Conservation (phyloP, 1,140 invertebrate species). For the Argopecten irradians region DNA sequence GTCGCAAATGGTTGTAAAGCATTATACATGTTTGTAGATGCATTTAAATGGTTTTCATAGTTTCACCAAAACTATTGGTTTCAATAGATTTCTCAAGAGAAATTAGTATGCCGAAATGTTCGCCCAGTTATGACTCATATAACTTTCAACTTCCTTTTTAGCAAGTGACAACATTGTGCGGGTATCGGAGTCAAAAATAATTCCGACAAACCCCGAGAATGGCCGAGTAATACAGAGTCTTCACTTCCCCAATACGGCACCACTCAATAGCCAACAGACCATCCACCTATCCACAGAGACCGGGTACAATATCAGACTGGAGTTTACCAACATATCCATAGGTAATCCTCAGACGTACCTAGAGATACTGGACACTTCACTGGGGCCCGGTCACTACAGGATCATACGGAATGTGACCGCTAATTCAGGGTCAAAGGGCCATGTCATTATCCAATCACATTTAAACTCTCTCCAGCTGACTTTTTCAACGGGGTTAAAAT, state of each 20-base stretch:
- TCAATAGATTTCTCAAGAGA: too few relatives aligned
- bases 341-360: background rate
- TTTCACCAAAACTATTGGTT: too few relatives aligned
- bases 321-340: background rate
- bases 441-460: background rate
- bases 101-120: too few relatives aligned
- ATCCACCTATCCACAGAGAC: background rate
- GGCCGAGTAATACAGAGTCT: background rate
- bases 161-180: background rate
- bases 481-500: background rate
- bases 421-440: background rate
- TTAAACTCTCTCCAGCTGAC: background rate
- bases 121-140: too few relatives aligned
- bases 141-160: background rate
- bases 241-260: constrained; percentile 26
- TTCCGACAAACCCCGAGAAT: background rate
- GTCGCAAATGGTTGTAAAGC: too few relatives aligned
- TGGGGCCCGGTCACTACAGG: background rate
- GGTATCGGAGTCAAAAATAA: background rate
- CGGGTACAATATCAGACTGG: constrained; percentile 16
- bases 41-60: too few relatives aligned
- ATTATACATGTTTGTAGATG: too few relatives aligned
- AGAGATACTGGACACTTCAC: background rate
- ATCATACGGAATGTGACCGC: background rate
- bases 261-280: background rate